Base-by-base conservation (phyloP, 2,797 vertebrate genomes). In the Sternarchorhynchus goeldii region DNA sequence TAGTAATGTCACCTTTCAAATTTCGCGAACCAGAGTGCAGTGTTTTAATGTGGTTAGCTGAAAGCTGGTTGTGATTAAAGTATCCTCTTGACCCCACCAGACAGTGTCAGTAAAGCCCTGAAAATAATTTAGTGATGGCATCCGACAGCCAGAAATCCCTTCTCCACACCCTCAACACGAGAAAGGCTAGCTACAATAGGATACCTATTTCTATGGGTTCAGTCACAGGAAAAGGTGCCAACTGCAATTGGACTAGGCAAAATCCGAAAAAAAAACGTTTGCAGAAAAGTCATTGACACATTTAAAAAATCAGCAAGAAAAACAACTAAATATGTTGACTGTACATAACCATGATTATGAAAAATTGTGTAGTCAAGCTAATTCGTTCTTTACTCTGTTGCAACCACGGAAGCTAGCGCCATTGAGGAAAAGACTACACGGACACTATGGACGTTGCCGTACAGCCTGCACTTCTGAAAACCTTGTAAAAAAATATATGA, bases 1-100 rank as follows among this genome's bases (percentile, higher is more conserved):
- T 25, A 1, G 86, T 90, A 92, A 93, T 87, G 90, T 75, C 88
- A 86, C 50, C 69, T 60, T 62, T 34, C 69, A 59, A 12, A 71
- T 67, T 34, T 55, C 20, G 34, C 29, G 53, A 34, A 14, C 12
- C 68, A 29, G 18, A 56, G 36, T 74, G 36, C 10, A 17, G 58
- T 63, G 75, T 81, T 65, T 79, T 80, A 68, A 79, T 10, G 39
- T 72, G 79, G 34, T 79, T 66, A 71, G 59, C 10, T 50, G 45
- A 50, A 50, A 50, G 14, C 45, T 41, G 45, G 10, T 12, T 14
- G 45, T 50, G 12, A 2, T 50, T 14, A 50, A 50, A 14, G 8
- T 12, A 50, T 50, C 29, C 21, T 7, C 2, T 36, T 2, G 36
- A 66, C 14, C 16, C 3, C 25, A 21, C n/a, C 55, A 39, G 18